Percentiles rank a stretch among this genome's conserved stretches.
Evolutionary conservation across 2,113 vertebrate genomes (phyloP).

Genomic region (Miniopterus natalensis): DNA sequence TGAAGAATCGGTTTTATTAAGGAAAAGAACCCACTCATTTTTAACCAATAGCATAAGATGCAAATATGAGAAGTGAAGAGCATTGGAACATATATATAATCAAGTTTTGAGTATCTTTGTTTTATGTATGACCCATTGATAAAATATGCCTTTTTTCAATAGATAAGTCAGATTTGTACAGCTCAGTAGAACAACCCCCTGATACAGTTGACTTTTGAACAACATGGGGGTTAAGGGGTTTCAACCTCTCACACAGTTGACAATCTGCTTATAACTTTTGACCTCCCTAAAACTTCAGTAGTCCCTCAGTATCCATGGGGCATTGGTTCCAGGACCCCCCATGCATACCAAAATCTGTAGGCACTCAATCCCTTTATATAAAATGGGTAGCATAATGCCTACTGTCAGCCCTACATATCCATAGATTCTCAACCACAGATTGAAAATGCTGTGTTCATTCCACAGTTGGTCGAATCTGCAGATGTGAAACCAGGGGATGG

Average conservation of each 20-base stretch:
- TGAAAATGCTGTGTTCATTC: background rate
- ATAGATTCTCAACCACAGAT: background rate
- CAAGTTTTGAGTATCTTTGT: constrained; percentile 65
- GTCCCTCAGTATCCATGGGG: background rate
- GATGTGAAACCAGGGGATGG: background rate
- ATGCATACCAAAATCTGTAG: background rate
- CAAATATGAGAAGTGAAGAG: constrained; percentile 60
- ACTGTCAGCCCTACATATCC: background rate
- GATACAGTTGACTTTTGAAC: background rate
- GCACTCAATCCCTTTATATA: background rate
- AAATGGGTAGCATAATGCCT: background rate
- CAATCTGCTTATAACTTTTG: background rate
- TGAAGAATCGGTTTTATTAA: constrained; percentile 59
- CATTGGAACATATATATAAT: constrained; percentile 59
- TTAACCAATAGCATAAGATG: constrained; percentile 59
- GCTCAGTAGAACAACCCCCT: constrained; percentile 49
- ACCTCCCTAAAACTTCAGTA: background rate
- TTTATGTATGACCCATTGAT: constrained; percentile 61
- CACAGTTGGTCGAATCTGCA: background rate
- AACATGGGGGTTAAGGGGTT: background rate
- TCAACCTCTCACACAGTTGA: background rate
- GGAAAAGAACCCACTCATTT: constrained; percentile 51
- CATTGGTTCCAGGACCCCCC: background rate
- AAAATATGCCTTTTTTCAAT: constrained; percentile 59
- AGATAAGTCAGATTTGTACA: constrained; percentile 52